A percentile compares a stretch with the other conserved stretches of the same genome.
These are phyloP conservation scores for Dicranocentrus wangi DNA, from an alignment of 2,888 invertebrate species.

Conservation along the genomic window DNA sequence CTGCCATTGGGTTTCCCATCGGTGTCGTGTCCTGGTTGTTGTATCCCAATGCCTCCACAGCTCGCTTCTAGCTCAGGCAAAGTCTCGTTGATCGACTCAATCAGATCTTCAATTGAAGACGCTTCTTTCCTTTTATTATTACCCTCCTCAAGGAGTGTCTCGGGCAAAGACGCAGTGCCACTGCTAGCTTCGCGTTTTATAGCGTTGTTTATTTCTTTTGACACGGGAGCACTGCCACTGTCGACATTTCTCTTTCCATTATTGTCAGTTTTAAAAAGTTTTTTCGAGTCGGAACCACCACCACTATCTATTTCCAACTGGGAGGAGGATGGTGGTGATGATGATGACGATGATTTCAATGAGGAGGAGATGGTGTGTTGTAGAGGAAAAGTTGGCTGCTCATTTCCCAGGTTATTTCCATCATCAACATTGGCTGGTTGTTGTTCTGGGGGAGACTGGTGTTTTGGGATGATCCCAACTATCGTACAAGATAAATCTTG, in stretches of 20 bases:
- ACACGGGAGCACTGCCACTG: background rate
- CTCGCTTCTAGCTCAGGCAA: slow-evolving; percentile 67
- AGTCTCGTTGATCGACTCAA: slow-evolving; percentile 68
- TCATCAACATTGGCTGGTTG: background rate
- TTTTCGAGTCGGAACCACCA: slow-evolving; percentile 25
- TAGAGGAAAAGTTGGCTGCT: slow-evolving; percentile 27
- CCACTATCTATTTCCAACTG: slow-evolving; percentile 20
- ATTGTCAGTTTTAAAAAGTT: slow-evolving; percentile 57
- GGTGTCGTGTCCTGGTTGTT: slow-evolving; percentile 3
- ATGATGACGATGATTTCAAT: slow-evolving; percentile 20
- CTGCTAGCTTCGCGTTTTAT: slow-evolving; percentile 7
- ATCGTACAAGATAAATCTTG: slow-evolving; percentile 64
- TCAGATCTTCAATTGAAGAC: slow-evolving; percentile 67
- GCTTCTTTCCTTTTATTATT: background rate
- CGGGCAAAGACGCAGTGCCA: background rate
- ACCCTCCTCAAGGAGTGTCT: background rate
- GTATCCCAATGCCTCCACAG: slow-evolving; percentile 22
- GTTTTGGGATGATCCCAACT: slow-evolving; percentile 66
- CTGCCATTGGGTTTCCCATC: slow-evolving; percentile 58
- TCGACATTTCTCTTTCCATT: slow-evolving; percentile 55
- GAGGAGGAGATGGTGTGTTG: slow-evolving; percentile 9
- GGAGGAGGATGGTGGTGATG: slow-evolving; percentile 11
- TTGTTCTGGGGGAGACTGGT: slow-evolving; percentile 33
- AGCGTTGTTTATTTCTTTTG: slow-evolving; percentile 26
- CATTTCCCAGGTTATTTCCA: slow-evolving; percentile 38